Conservation (phyloP, 2,888 invertebrate genomes). For the Strigamia crassipes region DNA sequence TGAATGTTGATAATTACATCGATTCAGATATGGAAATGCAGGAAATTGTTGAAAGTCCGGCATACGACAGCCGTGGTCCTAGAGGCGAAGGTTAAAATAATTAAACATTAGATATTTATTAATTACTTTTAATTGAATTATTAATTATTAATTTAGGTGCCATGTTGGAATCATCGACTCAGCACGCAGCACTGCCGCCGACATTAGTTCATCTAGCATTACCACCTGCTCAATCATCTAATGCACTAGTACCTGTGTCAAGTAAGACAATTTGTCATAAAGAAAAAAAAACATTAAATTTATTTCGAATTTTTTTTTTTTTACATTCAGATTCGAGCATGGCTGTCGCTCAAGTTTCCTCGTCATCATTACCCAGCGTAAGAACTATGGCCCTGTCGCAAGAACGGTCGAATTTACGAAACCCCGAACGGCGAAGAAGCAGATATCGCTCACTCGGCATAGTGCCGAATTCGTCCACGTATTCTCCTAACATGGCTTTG, state of each 20-base stretch:
- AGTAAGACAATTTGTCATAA: not conserved
- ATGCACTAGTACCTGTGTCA: conserved; percentile 45
- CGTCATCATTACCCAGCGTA: not conserved
- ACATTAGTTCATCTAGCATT: conserved; percentile 51
- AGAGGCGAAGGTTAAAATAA: conserved; percentile 30
- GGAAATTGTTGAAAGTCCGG: conserved; percentile 33
- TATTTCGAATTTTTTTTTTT: not conserved
- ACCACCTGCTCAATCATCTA: conserved; percentile 49
- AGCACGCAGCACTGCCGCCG: conserved; percentile 52
- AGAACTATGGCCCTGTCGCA: not conserved
- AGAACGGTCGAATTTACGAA: not conserved
- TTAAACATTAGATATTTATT: not conserved
- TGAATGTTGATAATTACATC: conserved; percentile 49
- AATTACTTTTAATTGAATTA: too few species aligned
- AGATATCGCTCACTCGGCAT: conserved; percentile 17
- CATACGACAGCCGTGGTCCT: conserved; percentile 3
- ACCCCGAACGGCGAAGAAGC: not conserved
- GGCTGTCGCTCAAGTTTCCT: not conserved
- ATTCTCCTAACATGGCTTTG: conserved; percentile 19
- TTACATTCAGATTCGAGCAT: not conserved
- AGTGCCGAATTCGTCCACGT: not conserved
- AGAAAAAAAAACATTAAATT: too few species aligned
- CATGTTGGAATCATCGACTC: conserved; percentile 43
- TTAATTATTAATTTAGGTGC: conserved; percentile 17
- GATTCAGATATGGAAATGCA: conserved; percentile 47